Evolutionary conservation across 1,140 invertebrate genomes (phyloP).

Genomic region (Magallana angulata): DNA sequence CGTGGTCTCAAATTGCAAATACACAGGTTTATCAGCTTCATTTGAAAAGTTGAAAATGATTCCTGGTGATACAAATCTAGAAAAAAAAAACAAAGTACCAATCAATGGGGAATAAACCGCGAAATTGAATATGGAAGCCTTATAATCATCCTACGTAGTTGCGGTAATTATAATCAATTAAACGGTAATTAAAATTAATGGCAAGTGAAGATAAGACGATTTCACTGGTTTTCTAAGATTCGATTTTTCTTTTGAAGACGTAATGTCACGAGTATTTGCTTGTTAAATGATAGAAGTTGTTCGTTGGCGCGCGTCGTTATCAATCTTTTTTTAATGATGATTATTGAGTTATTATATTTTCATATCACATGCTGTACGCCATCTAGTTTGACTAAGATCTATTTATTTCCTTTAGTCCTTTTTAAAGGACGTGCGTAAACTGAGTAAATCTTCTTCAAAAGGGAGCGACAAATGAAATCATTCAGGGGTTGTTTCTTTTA

Average conservation of each 20-base stretch:
- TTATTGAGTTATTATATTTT: constrained; percentile 35
- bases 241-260: constrained; percentile 24
- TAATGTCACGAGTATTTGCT: not conserved
- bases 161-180: constrained; percentile 22
- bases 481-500: no score
- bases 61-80: no score
- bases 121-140: not conserved
- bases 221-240: not conserved
- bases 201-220: constrained; percentile 22
- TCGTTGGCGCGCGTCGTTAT: constrained; percentile 17
- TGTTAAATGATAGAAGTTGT: constrained; percentile 19
- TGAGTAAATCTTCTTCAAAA: no score
- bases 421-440: not conserved
- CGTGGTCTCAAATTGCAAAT: no score
- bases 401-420: constrained; percentile 8
- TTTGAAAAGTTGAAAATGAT: no score
- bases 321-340: constrained; percentile 20
- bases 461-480: no score
- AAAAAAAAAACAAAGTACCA: no score
- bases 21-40: no score
- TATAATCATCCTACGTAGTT: not conserved
- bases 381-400: constrained; percentile 16
- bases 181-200: constrained; percentile 35
- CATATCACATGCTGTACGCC: constrained; percentile 3
- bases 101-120: no score